Percentiles rank a stretch among this genome's conserved stretches.
phyloP scores from a whole-genome alignment of 2,113 vertebrate genomes.

The Pituophis catenifer region DNA sequence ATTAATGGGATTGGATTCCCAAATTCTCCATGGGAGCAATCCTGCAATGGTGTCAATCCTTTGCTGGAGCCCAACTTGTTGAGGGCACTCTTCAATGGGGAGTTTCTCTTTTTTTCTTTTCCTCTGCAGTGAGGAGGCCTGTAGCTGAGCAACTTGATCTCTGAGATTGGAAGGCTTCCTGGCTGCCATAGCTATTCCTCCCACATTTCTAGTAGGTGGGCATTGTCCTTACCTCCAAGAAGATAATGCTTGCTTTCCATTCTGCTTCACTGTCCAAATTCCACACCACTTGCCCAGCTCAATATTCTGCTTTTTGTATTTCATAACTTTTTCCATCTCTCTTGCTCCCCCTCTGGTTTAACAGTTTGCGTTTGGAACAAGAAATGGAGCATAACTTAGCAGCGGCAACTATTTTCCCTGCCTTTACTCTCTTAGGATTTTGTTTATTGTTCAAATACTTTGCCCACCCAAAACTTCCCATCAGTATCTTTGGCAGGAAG shows the following conservation, averaged over 20 bases:
- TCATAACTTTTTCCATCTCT: background rate
- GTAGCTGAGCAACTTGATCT: background rate
- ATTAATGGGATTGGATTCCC: background rate
- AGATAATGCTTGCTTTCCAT: background rate
- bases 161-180: background rate
- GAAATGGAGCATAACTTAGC: background rate
- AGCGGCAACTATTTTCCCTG: background rate
- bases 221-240: background rate
- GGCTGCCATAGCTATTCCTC: background rate
- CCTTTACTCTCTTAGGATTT: background rate
- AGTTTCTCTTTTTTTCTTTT: background rate
- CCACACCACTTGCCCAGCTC: background rate
- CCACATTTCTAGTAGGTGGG: background rate
- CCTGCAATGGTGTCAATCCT: background rate
- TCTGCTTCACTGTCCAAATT: background rate
- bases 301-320: background rate
- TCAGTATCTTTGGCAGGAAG: background rate
- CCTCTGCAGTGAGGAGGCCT: background rate
- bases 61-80: background rate
- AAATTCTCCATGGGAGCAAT: background rate
- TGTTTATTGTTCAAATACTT: background rate
- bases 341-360: background rate
- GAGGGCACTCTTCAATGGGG: background rate
- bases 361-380: background rate
- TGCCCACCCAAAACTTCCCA: background rate